Conservation (phyloP, 1,140 invertebrate genomes). For the Halyomorpha halys region DNA sequence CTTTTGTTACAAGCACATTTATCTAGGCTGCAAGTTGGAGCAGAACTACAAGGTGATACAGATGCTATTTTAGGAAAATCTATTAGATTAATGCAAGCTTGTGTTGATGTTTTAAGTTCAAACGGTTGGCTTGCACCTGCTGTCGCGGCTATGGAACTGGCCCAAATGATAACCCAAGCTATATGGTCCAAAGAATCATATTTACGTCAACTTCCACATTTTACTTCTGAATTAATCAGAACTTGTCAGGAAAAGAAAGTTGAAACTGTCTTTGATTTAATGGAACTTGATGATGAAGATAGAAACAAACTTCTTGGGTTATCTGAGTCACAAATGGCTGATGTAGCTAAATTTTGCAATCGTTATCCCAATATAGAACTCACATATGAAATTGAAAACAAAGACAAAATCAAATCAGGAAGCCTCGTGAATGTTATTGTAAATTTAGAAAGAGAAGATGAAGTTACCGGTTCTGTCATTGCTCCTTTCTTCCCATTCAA, state of each 20-base stretch:
- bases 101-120: slow-evolving; percentile 95
- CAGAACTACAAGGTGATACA: slow-evolving; percentile 94
- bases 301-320: slow-evolving; percentile 76
- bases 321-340: slow-evolving; percentile 79
- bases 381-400: slow-evolving; percentile 80
- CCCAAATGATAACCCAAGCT: slow-evolving; percentile 98
- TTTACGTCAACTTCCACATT: slow-evolving; percentile 94
- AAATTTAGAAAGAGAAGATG: slow-evolving; percentile 90
- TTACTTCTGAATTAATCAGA: slow-evolving; percentile 80
- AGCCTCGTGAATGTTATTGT: slow-evolving; percentile 80
- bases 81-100: slow-evolving; percentile 89
- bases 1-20: slow-evolving; percentile 92
- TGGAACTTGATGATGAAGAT: slow-evolving; percentile 95
- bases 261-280: slow-evolving; percentile 96
- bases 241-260: slow-evolving; percentile 60
- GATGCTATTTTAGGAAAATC: slow-evolving; percentile 80
- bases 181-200: slow-evolving; percentile 99
- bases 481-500: slow-evolving; percentile 96
- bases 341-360: slow-evolving; percentile 97
- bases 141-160: slow-evolving; percentile 97
- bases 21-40: slow-evolving; percentile 82
- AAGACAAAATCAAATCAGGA: slow-evolving; percentile 67
- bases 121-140: slow-evolving; percentile 97
- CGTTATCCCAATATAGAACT: slow-evolving; percentile 98
- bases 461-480: slow-evolving; percentile 90